Evolutionary conservation across 2,888 invertebrate genomes (phyloP).

Genomic region (Willowsia nigromaculata): DNA sequence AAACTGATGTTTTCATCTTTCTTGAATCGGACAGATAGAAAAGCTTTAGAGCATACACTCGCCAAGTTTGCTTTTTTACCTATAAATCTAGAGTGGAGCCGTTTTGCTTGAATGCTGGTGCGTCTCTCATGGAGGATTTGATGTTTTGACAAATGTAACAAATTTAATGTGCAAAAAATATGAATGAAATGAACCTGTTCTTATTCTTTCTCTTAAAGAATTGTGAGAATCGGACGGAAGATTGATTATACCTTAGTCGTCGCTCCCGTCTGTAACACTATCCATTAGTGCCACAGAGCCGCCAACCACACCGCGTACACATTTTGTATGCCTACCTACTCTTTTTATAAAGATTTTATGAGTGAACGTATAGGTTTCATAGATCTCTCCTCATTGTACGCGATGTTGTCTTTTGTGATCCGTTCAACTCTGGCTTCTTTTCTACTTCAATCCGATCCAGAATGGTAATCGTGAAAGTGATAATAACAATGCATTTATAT

Average conservation of each 20-base stretch:
- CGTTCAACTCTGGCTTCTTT: slow-evolving; percentile 34
- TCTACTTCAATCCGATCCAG: slow-evolving; percentile 28
- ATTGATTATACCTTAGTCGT: slow-evolving; percentile 75
- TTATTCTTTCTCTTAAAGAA: slow-evolving; percentile 67
- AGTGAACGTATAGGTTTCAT: background rate
- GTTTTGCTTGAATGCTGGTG: slow-evolving; percentile 44
- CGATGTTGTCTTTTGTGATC: slow-evolving; percentile 19
- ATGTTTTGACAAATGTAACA: slow-evolving; percentile 75
- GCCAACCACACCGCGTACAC: slow-evolving; percentile 12
- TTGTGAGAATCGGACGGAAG: slow-evolving; percentile 68
- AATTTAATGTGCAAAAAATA: slow-evolving; percentile 78
- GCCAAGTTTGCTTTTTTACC: slow-evolving; percentile 7
- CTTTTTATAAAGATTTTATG: background rate
- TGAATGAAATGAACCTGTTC: slow-evolving; percentile 72
- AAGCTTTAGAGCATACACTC: too few species aligned
- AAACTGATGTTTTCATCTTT: slow-evolving; percentile 59
- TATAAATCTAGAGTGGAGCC: slow-evolving; percentile 21
- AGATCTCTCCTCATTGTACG: background rate
- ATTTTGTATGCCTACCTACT: background rate
- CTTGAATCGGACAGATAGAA: slow-evolving; percentile 7
- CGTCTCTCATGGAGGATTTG: slow-evolving; percentile 50
- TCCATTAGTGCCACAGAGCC: slow-evolving; percentile 53
- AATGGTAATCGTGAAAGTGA: slow-evolving; percentile 40
- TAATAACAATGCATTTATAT: slow-evolving; percentile 47
- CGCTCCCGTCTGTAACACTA: slow-evolving; percentile 67